phyloP scores from a whole-genome alignment of 1,140 invertebrate species.

The Brachionus plicatilis region DNA sequence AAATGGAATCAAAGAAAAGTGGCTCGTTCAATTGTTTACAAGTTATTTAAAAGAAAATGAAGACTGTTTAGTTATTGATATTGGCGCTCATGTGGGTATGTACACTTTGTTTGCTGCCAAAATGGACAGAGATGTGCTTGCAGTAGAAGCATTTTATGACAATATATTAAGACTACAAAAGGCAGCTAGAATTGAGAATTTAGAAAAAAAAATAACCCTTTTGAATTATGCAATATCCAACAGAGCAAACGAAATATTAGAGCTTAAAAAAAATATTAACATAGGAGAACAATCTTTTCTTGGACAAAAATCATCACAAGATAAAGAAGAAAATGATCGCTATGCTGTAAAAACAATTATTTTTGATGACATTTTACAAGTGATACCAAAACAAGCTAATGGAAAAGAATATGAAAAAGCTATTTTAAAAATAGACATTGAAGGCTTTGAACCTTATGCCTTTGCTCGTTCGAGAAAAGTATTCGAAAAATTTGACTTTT shows the following conservation, averaged over 20 bases:
- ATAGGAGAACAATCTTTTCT: slow-evolving; percentile 4
- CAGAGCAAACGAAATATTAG: background rate
- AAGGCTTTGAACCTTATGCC: background rate
- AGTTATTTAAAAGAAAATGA: background rate
- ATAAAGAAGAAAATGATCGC: background rate
- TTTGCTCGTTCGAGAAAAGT: background rate
- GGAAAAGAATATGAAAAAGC: background rate
- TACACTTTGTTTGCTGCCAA: slow-evolving; percentile 2
- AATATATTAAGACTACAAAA: slow-evolving; percentile 1
- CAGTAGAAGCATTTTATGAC: background rate
- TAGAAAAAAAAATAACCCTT: background rate
- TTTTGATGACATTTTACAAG: slow-evolving; percentile 3
- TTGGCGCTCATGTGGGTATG: slow-evolving; percentile 18
- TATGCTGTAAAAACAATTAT: background rate
- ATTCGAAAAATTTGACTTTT: background rate
- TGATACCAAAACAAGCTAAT: background rate
- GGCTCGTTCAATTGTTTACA: background rate
- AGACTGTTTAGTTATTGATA: background rate
- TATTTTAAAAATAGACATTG: slow-evolving; percentile 18
- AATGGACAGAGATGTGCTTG: background rate
- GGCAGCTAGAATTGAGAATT: background rate
- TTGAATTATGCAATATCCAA: background rate
- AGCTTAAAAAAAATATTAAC: background rate
- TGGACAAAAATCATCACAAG: background rate
- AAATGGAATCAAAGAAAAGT: background rate